phyloP scores from a whole-genome alignment of 2,797 vertebrate species.

The Anguilla pacifica region DNA sequence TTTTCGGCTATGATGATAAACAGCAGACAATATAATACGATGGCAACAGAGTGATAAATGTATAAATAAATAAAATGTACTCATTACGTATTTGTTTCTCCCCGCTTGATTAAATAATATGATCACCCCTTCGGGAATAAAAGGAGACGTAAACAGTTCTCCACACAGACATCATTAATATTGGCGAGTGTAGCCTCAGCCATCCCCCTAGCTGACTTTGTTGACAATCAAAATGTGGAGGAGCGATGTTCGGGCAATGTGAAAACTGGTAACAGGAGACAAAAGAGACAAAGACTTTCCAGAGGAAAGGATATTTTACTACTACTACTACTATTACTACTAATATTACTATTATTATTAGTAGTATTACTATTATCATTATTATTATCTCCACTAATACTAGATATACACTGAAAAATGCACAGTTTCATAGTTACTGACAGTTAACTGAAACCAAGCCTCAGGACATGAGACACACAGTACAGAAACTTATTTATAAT shows the following conservation, averaged over 20 bases:
- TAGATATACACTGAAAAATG: neutral
- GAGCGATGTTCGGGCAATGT: neutral
- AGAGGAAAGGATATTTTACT: neutral
- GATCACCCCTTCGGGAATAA: conserved; percentile 57
- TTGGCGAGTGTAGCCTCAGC: neutral
- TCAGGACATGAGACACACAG: neutral
- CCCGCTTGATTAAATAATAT: conserved; percentile 71
- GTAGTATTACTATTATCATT: neutral
- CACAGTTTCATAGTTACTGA: neutral
- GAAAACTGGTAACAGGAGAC: neutral
- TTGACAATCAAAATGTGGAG: neutral
- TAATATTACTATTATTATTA: neutral
- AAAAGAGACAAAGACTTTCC: neutral
- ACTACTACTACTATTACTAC: neutral
- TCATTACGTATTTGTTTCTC: conserved; percentile 68
- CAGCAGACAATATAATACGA: conserved; percentile 37
- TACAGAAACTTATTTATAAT: neutral
- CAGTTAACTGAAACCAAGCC: neutral
- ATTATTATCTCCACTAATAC: neutral
- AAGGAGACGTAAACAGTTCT: conserved; percentile 29
- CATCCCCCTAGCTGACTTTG: neutral
- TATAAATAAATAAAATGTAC: conserved; percentile 60
- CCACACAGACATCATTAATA: neutral
- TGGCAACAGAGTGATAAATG: conserved; percentile 54
- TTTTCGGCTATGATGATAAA: neutral